Evolutionary conservation across 1,140 invertebrate genomes (phyloP).

Genomic region (Teleogryllus occipitalis): DNA sequence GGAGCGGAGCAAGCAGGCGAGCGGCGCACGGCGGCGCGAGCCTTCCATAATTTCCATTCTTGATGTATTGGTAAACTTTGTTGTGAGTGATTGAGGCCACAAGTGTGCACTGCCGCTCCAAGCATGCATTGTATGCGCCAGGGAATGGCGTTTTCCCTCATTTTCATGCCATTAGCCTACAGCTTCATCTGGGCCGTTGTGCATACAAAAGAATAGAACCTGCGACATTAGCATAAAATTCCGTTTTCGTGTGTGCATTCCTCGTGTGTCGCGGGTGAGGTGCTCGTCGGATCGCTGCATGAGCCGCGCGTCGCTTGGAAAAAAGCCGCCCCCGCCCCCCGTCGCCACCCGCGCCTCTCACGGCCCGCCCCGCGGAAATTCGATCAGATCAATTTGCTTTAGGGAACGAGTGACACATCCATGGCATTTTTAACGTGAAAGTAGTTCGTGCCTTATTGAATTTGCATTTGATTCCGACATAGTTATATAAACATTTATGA

Average conservation of each 20-base stretch:
- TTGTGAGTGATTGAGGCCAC: not conserved
- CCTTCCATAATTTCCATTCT: not conserved
- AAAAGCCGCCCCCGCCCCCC: no score
- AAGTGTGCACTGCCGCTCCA: not conserved
- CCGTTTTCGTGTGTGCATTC: not conserved
- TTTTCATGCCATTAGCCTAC: not conserved
- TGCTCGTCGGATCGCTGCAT: not conserved
- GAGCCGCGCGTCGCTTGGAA: no score
- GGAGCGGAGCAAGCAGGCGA: not conserved
- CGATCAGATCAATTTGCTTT: no score
- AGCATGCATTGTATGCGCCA: not conserved
- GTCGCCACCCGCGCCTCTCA: no score
- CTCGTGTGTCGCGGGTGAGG: not conserved
- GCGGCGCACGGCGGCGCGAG: no score
- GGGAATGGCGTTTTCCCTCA: not conserved
- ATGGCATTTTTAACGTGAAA: no score
- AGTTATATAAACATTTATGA: no score
- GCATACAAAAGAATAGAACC: not conserved
- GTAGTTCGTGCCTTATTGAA: no score
- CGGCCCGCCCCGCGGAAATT: no score
- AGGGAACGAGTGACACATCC: no score
- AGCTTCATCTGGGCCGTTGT: not conserved
- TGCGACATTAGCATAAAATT: constrained; percentile 1
- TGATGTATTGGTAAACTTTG: not conserved
- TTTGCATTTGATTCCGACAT: no score